phyloP scores from a whole-genome alignment of 2,113 vertebrate species.

The Phasianus colchicus region DNA sequence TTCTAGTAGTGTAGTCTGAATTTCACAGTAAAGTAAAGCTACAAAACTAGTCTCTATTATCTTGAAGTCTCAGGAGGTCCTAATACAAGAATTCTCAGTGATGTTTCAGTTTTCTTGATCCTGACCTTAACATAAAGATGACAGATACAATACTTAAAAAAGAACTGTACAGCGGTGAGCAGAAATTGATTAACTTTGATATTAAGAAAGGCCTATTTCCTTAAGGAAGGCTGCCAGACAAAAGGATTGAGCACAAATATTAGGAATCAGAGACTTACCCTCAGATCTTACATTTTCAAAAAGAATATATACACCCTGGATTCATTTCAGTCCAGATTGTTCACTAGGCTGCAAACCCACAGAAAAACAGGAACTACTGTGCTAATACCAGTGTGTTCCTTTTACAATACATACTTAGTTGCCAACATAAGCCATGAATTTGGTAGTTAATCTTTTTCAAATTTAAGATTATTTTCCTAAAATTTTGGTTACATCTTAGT shows the following conservation, averaged over 20 bases:
- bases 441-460: not conserved
- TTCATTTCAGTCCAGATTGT: not conserved
- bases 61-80: conserved; percentile 6
- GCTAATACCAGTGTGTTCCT: not conserved
- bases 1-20: not conserved
- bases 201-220: not conserved
- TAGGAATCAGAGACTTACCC: not conserved
- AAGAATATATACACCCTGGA: too few species aligned
- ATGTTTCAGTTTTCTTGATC: not conserved
- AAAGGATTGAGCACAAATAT: not conserved
- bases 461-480: not conserved
- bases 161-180: not conserved
- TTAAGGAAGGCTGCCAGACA: not conserved
- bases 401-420: not conserved
- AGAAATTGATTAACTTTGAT: not conserved
- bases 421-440: not conserved
- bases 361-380: not conserved
- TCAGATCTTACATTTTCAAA: not conserved
- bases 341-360: not conserved
- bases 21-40: conserved; percentile 13
- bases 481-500: not conserved
- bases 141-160: not conserved
- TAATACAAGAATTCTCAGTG: not conserved
- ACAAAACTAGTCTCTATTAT: conserved; percentile 5
- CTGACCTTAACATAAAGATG: not conserved